Evolutionary conservation across 2,113 vertebrate species (phyloP).

Genomic region (Smithornis capensis): DNA sequence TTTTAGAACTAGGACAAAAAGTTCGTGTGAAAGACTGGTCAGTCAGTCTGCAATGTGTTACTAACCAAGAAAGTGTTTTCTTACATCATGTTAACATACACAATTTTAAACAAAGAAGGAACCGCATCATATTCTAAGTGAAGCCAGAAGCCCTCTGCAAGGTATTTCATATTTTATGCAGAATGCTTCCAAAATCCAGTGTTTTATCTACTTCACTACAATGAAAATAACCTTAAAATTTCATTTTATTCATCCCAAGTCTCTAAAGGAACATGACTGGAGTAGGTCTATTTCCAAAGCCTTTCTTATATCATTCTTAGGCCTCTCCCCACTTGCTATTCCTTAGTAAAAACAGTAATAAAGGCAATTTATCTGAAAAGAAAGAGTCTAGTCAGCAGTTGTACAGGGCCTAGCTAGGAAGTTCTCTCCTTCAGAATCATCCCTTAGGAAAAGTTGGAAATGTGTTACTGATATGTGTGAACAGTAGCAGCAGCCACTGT

Average conservation of each 20-base stretch:
- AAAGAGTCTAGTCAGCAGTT: not conserved
- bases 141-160: not conserved
- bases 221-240: not conserved
- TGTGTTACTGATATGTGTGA: not conserved
- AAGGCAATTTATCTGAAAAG: not conserved
- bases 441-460: not conserved
- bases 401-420: not conserved
- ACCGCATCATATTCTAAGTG: not conserved
- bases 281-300: not conserved
- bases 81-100: not conserved
- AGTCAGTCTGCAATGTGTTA: not conserved
- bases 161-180: not conserved
- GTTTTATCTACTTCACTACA: not conserved
- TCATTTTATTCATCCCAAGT: not conserved
- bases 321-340: not conserved
- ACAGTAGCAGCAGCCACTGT: not conserved
- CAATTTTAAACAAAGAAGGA: not conserved
- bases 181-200: not conserved
- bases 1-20: not conserved
- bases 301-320: not conserved
- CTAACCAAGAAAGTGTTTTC: not conserved
- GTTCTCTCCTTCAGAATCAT: not conserved
- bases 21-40: not conserved
- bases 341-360: not conserved
- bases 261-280: not conserved